Base-by-base conservation (phyloP, 2,888 invertebrate genomes). In the Isoperla grammatica region DNA sequence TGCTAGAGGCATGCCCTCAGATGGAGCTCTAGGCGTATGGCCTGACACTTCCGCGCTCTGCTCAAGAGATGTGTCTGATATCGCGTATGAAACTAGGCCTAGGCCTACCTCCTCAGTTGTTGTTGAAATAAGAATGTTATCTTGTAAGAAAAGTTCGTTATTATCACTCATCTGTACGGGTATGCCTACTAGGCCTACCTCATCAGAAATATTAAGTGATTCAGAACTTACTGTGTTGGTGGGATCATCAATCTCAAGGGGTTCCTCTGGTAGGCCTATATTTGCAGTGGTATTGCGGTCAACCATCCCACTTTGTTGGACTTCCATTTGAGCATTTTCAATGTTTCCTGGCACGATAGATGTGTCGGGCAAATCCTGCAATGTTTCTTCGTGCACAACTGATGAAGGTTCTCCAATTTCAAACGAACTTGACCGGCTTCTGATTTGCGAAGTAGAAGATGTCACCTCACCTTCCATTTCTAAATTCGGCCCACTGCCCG, bases 391-490 rank as follows among this genome's bases (percentile, higher is more conserved):
- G 13, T 35, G 12, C 8, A 13, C 19, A 17, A 23, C 35, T 19
- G 17, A 15, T 2, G 37, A 53, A 19, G 39, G 37, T 53, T 53
- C 19, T 12, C 37, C 53, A 35, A 35, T 50, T 23, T 39, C 53
- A 53, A 53, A 53, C 1, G 50, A 6, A 19, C 15, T 12, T 9
- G 53, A 39, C 15, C 37, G 53, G 2, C 17, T 15, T 9, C 15
- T 37, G 19, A 20, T 37, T 53, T 53, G 53, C 15, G 53, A 53
- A 37, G 53, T 53, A 5, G 53, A 53, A 2, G 53, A 53, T 19
- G 53, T 37, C 53, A 53, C 53, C 17, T 53, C 53, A 9, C 53
- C 53, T 39, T 53, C 53, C 53, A 53, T 53, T 37, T 53, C 53
- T 13, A 45, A 15, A 17, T 17, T 29, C 4, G 29, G 29, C 29